Evolutionary conservation across 2,888 invertebrate species (phyloP).

Genomic region (Nipponacmea schrenckii): DNA sequence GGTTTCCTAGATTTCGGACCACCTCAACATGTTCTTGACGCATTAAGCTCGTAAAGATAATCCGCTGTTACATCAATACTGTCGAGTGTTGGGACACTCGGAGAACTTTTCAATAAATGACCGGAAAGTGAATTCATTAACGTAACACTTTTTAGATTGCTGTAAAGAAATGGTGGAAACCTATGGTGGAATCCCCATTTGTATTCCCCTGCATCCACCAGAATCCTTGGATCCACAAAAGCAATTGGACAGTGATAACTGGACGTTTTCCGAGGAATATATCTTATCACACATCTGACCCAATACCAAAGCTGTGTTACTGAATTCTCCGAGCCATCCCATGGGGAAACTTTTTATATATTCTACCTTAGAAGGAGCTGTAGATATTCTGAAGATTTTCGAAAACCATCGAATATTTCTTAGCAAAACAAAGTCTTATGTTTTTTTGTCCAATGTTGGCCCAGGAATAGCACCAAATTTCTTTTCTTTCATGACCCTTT

Average conservation of each 20-base stretch:
- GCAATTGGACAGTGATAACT: slow-evolving; percentile 77
- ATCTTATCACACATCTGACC: slow-evolving; percentile 74
- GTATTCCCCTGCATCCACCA: not conserved
- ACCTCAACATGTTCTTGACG: not conserved
- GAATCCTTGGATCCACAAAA: slow-evolving; percentile 18
- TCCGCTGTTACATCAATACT: not conserved
- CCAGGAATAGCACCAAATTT: too few relatives aligned
- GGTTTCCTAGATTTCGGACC: slow-evolving; percentile 4
- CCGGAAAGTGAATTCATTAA: not conserved
- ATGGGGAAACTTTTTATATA: slow-evolving; percentile 74
- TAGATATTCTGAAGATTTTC: slow-evolving; percentile 49
- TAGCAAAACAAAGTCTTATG: too few relatives aligned
- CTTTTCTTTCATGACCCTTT: slow-evolving; percentile 93
- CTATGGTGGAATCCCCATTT: not conserved
- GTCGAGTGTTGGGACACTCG: not conserved
- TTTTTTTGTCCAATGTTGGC: too few relatives aligned
- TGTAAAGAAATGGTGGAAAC: not conserved
- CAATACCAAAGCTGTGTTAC: slow-evolving; percentile 90
- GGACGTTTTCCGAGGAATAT: slow-evolving; percentile 85
- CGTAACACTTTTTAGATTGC: slow-evolving; percentile 1
- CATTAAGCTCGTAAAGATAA: slow-evolving; percentile 1
- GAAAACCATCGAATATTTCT: too few relatives aligned
- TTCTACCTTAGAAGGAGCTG: slow-evolving; percentile 64
- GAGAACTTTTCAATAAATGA: not conserved
- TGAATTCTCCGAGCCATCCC: slow-evolving; percentile 97